A percentile compares a stretch with the other conserved stretches of the same genome.
Conservation (phyloP, 2,113 vertebrate species). For the Acanthisitta chloris region DNA sequence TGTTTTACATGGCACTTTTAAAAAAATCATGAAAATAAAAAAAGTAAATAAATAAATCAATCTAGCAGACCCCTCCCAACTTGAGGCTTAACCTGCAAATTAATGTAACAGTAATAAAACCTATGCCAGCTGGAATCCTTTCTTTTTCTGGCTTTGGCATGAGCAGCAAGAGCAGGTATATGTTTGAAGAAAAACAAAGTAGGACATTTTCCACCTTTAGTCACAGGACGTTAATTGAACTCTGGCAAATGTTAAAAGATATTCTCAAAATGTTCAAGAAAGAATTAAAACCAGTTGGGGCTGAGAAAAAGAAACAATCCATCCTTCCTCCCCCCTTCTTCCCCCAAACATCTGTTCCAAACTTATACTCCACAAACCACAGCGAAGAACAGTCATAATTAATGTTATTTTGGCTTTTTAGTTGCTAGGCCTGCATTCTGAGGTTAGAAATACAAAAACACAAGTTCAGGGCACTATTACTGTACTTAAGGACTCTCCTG, state of each 20-base stretch:
- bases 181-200: slow-evolving; percentile 61
- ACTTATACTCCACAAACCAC: slow-evolving; percentile 63
- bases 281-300: slow-evolving; percentile 75
- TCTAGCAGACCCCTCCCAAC: slow-evolving; percentile 61
- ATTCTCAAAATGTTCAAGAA: slow-evolving; percentile 67
- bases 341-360: slow-evolving; percentile 72
- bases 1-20: slow-evolving; percentile 66
- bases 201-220: slow-evolving; percentile 74
- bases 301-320: slow-evolving; percentile 56
- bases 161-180: slow-evolving; percentile 58
- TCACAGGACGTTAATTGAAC: slow-evolving; percentile 73
- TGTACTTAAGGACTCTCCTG: slow-evolving; percentile 56
- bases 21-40: slow-evolving; percentile 63
- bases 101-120: slow-evolving; percentile 70
- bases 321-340: background rate
- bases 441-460: slow-evolving; percentile 74
- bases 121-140: slow-evolving; percentile 61
- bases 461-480: slow-evolving; percentile 41
- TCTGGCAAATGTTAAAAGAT: slow-evolving; percentile 80
- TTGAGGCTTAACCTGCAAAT: slow-evolving; percentile 68
- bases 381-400: slow-evolving; percentile 70
- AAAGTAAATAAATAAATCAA: slow-evolving; percentile 71
- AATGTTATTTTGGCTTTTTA: slow-evolving; percentile 66
- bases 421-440: slow-evolving; percentile 56
- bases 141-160: slow-evolving; percentile 41